Percentiles rank a stretch among this genome's conserved stretches.
Conservation (phyloP, 2,797 vertebrate species). For the Nyctalus aviator region DNA sequence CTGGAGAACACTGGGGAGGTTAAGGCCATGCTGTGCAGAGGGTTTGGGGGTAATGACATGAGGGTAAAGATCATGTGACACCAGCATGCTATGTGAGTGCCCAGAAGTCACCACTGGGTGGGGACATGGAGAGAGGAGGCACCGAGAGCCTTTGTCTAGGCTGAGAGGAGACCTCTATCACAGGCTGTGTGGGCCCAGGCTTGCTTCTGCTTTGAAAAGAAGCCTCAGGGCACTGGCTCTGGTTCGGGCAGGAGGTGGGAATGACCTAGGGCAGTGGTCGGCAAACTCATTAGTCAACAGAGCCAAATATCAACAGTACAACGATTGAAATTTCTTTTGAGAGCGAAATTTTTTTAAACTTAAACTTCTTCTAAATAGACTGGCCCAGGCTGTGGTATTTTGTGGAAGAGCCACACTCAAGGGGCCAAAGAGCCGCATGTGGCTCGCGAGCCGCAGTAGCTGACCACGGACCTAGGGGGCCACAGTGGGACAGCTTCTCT, state of each 20-base stretch:
- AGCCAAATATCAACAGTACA: too few species aligned
- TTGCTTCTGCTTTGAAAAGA: neutral
- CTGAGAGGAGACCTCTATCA: neutral
- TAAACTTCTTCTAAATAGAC: too few species aligned
- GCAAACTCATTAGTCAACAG: too few species aligned
- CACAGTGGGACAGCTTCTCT: neutral
- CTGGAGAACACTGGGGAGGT: too few species aligned
- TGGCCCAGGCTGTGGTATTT: too few species aligned
- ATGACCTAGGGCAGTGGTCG: neutral
- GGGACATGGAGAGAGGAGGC: neutral
- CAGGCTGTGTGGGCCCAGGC: neutral
- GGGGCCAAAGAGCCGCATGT: too few species aligned
- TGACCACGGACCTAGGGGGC: neutral
- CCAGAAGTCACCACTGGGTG: neutral
- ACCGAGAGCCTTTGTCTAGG: neutral
- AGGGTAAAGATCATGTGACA: neutral
- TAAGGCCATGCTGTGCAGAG: neutral
- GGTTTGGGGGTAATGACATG: neutral
- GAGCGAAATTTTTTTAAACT: too few species aligned
- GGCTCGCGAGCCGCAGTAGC: too few species aligned
- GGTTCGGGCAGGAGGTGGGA: neutral
- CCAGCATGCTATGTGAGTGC: neutral
- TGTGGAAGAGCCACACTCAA: too few species aligned
- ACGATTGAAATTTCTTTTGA: too few species aligned
- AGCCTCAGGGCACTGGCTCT: neutral